phyloP scores from a whole-genome alignment of 2,797 vertebrate species.

The Graptemys geographica region DNA sequence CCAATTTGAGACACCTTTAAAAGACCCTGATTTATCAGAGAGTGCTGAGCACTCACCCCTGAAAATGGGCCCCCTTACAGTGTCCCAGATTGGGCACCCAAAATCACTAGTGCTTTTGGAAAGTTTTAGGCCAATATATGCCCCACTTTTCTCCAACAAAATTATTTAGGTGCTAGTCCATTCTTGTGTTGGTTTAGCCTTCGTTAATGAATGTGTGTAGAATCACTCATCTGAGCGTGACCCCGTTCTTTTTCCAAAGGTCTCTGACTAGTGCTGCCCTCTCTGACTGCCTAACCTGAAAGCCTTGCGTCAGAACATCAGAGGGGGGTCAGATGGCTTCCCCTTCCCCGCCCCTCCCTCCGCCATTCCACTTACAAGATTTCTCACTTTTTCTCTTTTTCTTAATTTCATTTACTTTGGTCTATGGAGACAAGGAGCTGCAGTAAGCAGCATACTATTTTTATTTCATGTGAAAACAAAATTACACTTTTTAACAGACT shows the following conservation, averaged over 20 bases:
- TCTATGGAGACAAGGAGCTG: not conserved
- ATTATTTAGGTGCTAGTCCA: not conserved
- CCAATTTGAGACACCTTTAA: not conserved
- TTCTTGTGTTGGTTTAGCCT: not conserved
- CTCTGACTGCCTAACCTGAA: too few species aligned
- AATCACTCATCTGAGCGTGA: not conserved
- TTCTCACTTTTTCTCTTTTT: not conserved
- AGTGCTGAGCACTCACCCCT: not conserved
- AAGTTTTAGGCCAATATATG: not conserved
- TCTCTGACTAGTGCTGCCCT: not conserved
- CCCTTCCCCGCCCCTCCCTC: fast-evolving
- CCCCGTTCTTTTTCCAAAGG: not conserved
- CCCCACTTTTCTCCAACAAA: not conserved
- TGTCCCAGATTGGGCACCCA: not conserved
- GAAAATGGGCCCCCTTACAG: not conserved
- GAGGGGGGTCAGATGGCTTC: not conserved
- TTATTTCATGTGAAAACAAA: not conserved
- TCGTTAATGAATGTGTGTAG: not conserved
- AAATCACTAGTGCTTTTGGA: not conserved
- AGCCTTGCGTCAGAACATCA: not conserved
- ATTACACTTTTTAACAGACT: not conserved
- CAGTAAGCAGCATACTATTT: not conserved
- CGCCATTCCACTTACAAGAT: not conserved
- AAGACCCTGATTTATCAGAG: not conserved
- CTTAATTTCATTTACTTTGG: not conserved